These are phyloP conservation scores for Elymnias hypermnestra DNA, from an alignment of 1,140 invertebrate genomes.

Conservation along the genomic window DNA sequence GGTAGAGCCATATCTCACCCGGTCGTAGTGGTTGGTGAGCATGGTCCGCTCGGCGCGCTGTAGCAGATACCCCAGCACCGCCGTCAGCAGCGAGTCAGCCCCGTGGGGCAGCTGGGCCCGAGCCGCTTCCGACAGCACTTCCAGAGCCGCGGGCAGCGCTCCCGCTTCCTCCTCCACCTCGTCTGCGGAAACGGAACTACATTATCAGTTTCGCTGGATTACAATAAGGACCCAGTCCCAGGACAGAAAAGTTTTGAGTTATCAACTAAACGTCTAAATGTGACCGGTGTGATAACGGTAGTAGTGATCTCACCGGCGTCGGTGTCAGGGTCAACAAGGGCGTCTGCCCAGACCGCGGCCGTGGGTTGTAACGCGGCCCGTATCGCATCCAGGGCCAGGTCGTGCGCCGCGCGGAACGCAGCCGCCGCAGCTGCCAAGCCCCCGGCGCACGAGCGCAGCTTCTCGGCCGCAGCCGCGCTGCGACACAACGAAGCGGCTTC, in stretches of 20 bases:
- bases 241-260: no score
- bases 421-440: conserved; percentile 42
- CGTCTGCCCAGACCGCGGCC: conserved; percentile 33
- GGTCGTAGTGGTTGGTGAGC: conserved; percentile 34
- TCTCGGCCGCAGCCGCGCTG: conserved; percentile 14
- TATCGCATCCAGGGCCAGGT: conserved; percentile 30
- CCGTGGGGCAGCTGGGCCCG: conserved; percentile 24
- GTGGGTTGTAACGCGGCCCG: conserved; percentile 32
- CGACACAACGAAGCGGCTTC: conserved; percentile 29
- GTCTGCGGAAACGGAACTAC: conserved; percentile 42
- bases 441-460: conserved; percentile 42
- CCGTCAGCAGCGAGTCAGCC: conserved; percentile 77
- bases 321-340: conserved; percentile 25
- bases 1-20: no score
- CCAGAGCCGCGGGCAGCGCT: conserved; percentile 43
- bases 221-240: no score
- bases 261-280: no score
- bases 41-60: conserved; percentile 31
- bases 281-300: no score
- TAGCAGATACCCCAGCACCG: conserved; percentile 32
- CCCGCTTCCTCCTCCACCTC: conserved; percentile 47
- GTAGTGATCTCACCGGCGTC: conserved; percentile 19
- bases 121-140: conserved; percentile 33
- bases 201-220: not conserved
- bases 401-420: conserved; percentile 36